Evolutionary conservation across 1,140 invertebrate species (phyloP).

Genomic region (Hylaeus anthracinus): DNA sequence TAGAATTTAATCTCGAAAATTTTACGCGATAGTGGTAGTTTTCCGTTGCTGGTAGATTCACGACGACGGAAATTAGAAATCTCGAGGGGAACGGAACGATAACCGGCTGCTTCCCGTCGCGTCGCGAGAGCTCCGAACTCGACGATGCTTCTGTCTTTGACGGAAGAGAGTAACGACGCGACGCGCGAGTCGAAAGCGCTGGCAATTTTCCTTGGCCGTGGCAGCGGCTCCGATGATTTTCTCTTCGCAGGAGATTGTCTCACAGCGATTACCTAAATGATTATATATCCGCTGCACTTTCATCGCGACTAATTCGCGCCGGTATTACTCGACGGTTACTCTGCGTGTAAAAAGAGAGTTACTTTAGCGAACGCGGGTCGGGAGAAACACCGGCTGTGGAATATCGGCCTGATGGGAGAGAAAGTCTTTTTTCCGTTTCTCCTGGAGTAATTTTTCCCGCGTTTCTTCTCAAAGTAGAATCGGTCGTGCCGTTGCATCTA

Average conservation of each 20-base stretch:
- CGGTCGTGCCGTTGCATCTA: too few species aligned
- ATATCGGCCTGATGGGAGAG: background rate
- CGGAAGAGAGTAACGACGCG: slow-evolving; percentile 2
- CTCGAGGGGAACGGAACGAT: slow-evolving; percentile 4
- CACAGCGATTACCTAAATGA: slow-evolving; percentile 62
- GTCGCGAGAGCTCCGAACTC: background rate
- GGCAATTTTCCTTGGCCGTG: slow-evolving; percentile 60
- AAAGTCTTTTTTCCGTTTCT: slow-evolving; percentile 37
- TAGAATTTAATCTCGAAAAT: slow-evolving; percentile 6
- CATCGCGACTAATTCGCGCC: slow-evolving; percentile 46
- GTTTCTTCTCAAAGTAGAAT: background rate
- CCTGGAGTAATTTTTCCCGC: background rate
- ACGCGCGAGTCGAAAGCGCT: slow-evolving; percentile 19
- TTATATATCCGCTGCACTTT: slow-evolving; percentile 62
- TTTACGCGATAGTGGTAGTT: slow-evolving; percentile 11
- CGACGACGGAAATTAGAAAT: slow-evolving; percentile 1
- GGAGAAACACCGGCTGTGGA: slow-evolving; percentile 2
- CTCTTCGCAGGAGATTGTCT: slow-evolving; percentile 47
- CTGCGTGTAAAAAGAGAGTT: slow-evolving; percentile 38
- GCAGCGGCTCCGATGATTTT: slow-evolving; percentile 34
- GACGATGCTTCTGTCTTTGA: background rate
- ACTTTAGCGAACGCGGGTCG: slow-evolving; percentile 17
- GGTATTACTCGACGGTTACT: slow-evolving; percentile 52
- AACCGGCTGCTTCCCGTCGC: slow-evolving; percentile 19
- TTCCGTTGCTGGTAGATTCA: background rate